phyloP scores from a whole-genome alignment of 2,113 vertebrate genomes.

The Coryphaenoides rupestris region DNA sequence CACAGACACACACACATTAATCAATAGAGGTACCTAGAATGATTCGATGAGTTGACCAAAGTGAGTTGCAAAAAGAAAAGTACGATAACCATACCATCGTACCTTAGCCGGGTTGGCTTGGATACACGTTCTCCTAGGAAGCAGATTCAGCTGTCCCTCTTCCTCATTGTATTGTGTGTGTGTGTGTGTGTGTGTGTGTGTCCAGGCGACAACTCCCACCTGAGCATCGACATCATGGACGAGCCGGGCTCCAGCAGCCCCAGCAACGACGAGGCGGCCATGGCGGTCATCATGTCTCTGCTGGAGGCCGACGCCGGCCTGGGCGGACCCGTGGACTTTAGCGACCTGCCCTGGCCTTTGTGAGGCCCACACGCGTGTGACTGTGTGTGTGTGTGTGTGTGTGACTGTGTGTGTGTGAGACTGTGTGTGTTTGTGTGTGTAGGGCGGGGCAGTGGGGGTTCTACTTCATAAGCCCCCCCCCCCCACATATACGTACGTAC shows the following conservation, averaged over 20 bases:
- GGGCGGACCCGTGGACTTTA: constrained; percentile 97
- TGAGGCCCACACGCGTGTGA: constrained; percentile 59
- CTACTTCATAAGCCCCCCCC: too few species aligned
- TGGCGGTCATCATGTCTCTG: constrained; percentile 99
- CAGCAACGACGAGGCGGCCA: constrained; percentile 95
- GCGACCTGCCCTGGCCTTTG: constrained; percentile 97
- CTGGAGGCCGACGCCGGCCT: constrained; percentile 97
- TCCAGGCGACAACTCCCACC: constrained; percentile 91
- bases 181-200: background rate
- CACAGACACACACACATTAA: background rate
- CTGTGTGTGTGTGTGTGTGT: too few species aligned
- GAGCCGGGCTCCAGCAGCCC: constrained; percentile 96
- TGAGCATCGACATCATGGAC: constrained; percentile 95
- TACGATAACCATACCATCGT: too few species aligned
- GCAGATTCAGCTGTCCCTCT: background rate
- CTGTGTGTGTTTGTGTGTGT: too few species aligned
- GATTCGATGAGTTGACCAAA: too few species aligned
- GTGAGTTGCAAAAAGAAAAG: too few species aligned
- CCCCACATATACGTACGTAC: too few species aligned
- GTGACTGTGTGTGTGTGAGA: too few species aligned
- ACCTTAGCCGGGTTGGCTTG: too few species aligned
- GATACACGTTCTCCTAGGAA: background rate
- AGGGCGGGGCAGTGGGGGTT: too few species aligned
- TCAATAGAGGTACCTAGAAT: background rate
- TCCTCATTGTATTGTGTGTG: background rate